These are phyloP conservation scores for Zosterops lateralis DNA, from an alignment of 2,113 vertebrate genomes.

Conservation along the genomic window DNA sequence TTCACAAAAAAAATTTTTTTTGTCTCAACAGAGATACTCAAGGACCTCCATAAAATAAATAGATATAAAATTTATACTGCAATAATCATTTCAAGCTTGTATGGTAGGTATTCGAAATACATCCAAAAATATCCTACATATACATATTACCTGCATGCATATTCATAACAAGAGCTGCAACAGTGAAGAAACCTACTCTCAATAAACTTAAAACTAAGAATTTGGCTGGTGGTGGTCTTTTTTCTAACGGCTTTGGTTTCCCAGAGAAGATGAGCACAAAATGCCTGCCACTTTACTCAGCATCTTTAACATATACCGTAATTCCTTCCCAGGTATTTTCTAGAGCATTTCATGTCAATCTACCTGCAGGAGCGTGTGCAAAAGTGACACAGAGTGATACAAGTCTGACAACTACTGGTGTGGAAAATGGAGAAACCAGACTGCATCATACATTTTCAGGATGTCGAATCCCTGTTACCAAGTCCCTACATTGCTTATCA, in stretches of 20 bases:
- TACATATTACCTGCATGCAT: not conserved
- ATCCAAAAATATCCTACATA: not conserved
- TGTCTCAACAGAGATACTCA: not conserved
- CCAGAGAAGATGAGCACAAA: constrained; percentile 42
- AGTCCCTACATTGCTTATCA: not conserved
- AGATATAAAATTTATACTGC: not conserved
- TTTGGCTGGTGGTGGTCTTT: not conserved
- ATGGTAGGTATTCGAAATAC: not conserved
- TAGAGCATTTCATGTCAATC: constrained; percentile 72
- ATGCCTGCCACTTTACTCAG: constrained; percentile 67
- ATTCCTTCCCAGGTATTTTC: constrained; percentile 74
- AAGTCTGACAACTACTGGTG: constrained; percentile 65
- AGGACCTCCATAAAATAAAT: not conserved
- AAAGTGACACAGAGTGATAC: constrained; percentile 74
- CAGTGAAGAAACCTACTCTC: not conserved
- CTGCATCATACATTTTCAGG: constrained; percentile 21
- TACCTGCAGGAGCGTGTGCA: constrained; percentile 76
- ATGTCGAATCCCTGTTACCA: not conserved
- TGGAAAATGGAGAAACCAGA: constrained; percentile 57
- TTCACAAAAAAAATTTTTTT: not conserved
- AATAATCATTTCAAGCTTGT: not conserved
- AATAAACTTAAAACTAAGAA: not conserved
- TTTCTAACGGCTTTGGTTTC: not conserved
- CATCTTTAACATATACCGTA: constrained; percentile 65
- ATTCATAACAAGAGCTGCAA: not conserved